Percentiles rank a stretch among this genome's conserved stretches.
Evolutionary conservation across 2,888 invertebrate genomes (phyloP).

Genomic region (Carcina quercana): DNA sequence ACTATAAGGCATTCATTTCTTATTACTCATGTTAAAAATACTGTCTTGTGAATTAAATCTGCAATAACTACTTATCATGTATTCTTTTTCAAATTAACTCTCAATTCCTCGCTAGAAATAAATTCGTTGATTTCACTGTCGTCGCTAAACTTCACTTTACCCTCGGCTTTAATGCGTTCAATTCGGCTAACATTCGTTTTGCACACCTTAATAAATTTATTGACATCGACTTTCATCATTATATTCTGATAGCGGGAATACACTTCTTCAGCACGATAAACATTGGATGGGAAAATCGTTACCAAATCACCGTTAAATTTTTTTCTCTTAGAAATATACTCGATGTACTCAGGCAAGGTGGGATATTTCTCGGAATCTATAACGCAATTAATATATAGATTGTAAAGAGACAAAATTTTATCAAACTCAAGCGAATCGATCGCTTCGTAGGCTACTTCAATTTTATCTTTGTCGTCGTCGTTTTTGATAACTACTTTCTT

Average conservation of each 20-base stretch:
- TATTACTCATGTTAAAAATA: no score
- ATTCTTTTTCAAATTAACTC: constrained; percentile 14
- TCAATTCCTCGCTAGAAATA: constrained; percentile 17
- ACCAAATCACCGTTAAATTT: constrained; percentile 14
- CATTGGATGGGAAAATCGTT: constrained; percentile 17
- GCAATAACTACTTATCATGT: no score
- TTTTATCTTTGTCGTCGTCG: constrained; percentile 14
- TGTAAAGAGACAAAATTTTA: constrained; percentile 18
- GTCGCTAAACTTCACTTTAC: constrained; percentile 14
- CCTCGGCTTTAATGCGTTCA: constrained; percentile 23
- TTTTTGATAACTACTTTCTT: constrained; percentile 21
- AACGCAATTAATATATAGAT: constrained; percentile 18
- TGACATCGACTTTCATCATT: constrained; percentile 14
- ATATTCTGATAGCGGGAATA: constrained; percentile 14
- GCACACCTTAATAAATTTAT: constrained; percentile 15
- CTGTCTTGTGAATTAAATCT: no score
- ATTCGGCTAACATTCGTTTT: constrained; percentile 14
- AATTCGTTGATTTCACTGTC: constrained; percentile 21
- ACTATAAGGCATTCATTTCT: no score
- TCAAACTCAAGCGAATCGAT: constrained; percentile 21
- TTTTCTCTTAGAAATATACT: constrained; percentile 17
- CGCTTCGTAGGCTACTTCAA: constrained; percentile 16
- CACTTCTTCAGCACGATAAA: constrained; percentile 5
- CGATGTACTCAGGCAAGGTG: constrained; percentile 14
- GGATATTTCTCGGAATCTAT: constrained; percentile 15